Percentiles rank a stretch among this genome's conserved stretches.
phyloP scores from a whole-genome alignment of 2,797 vertebrate genomes.

The Tragopan temminckii region DNA sequence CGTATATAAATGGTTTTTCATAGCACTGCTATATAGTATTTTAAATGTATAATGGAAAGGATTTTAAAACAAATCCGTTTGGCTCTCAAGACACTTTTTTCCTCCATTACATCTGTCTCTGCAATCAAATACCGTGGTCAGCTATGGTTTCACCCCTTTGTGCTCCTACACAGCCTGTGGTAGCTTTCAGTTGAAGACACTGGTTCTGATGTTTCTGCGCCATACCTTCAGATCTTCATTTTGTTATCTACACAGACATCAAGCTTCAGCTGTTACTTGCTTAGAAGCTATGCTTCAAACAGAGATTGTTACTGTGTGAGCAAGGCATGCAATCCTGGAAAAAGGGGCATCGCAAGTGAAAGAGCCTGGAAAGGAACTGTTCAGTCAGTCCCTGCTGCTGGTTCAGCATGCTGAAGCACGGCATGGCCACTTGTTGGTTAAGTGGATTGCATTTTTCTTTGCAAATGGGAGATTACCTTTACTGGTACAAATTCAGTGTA shows the following conservation, averaged over 20 bases:
- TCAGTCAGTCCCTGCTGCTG: background rate
- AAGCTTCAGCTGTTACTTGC: background rate
- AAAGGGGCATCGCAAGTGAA: background rate
- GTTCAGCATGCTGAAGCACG: background rate
- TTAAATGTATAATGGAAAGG: background rate
- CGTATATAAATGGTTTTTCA: background rate
- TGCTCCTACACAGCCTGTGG: accelerated
- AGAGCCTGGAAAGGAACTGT: background rate
- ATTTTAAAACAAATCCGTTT: background rate
- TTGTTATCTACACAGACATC: too few relatives aligned
- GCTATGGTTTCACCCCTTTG: background rate
- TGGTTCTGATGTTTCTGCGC: background rate
- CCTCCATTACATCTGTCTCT: background rate
- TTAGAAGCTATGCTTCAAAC: background rate
- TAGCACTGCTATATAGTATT: background rate
- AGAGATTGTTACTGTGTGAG: background rate
- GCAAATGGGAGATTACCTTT: background rate
- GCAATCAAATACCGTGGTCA: background rate
- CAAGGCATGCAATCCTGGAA: accelerated
- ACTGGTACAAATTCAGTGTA: background rate
- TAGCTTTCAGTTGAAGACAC: background rate
- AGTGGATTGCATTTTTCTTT: background rate
- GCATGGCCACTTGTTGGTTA: background rate
- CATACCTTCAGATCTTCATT: background rate
- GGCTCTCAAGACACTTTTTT: background rate